Evolutionary conservation across 2,888 invertebrate species (phyloP), one percentile per base, ranked within the genome.

Genomic region (Phymatocera aterrima): DNA sequence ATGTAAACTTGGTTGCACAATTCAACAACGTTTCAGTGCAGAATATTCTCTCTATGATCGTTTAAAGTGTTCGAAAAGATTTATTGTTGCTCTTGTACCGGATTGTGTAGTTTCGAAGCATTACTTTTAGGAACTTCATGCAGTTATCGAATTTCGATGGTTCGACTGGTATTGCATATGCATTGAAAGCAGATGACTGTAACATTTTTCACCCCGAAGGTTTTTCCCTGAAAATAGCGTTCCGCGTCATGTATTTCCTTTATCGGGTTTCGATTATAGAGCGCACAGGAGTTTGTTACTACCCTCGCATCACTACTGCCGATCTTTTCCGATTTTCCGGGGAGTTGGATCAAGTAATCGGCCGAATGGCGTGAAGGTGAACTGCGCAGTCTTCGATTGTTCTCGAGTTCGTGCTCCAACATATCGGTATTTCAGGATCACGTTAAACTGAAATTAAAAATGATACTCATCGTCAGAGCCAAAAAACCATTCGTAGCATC

Each of bases 101-200:
- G 43, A 51, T 31, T 51, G 31, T 15, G 3, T 12, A 51, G 31
- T 18, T 51, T 51, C 12, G 28, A 51, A 51, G 31, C 34, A 51
- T 51, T 12, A 10, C 21, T 1, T 48, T 34, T 51, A 51, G 31
- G 8, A 48, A 72, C 31, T 34, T 72, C 34, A 4, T 48, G 34
- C 18, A 48, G n/a, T 46, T 77, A 80, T 81, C 65, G 81, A 81
- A 80, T 77, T 81, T 74, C 81, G 72, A 80, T 81, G 77, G 40
- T 31, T 18, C 34, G 28, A 46, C 40, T 78, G 77, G 78, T 57
- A 65, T 72, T 78, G 65, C 78, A 75, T 79, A 79, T 81, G 79
- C 81, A 81, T 80, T 80, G 78, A 72, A 72, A 77, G 78, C 81
- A 80, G 80, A 79, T 80, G 80, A 75, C 77, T 77, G 15, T 31